A percentile compares a stretch with the other conserved stretches of the same genome.
These are phyloP conservation scores for Augiades crinisus DNA, from an alignment of 2,888 invertebrate genomes.

Conservation along the genomic window DNA sequence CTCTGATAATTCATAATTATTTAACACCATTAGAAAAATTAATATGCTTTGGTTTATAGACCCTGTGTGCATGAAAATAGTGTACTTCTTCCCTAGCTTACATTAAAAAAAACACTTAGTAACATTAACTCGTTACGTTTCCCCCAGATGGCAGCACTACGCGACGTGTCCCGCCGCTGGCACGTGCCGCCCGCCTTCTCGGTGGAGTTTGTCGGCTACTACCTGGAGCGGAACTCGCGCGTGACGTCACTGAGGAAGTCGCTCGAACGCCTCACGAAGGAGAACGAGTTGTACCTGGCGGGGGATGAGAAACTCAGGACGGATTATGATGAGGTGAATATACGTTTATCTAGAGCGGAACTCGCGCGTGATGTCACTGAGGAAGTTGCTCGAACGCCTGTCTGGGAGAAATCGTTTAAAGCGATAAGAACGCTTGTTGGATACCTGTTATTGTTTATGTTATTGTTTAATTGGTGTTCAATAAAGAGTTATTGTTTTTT, in stretches of 20 bases:
- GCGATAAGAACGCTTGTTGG: no score
- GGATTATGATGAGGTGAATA: conserved; percentile 87
- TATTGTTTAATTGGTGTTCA: no score
- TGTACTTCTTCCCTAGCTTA: no score
- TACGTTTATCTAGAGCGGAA: conserved; percentile 86
- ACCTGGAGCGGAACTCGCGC: conserved; percentile 92
- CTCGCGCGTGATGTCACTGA: conserved; percentile 89
- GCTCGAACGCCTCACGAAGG: conserved; percentile 86
- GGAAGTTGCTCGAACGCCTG: conserved; percentile 88
- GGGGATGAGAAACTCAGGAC: conserved; percentile 88
- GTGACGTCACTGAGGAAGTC: conserved; percentile 89
- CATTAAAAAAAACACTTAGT: no score
- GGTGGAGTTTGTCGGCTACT: conserved; percentile 97
- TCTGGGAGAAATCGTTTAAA: no score
- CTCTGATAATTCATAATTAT: no score
- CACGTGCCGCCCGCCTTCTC: conserved; percentile 97
- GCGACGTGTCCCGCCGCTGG: conserved; percentile 95
- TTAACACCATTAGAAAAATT: no score
- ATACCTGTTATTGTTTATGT: no score
- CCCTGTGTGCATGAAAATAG: no score
- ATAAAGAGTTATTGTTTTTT: no score
- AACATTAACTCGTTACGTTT: no score
- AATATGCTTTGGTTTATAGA: no score
- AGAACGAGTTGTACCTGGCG: conserved; percentile 87
- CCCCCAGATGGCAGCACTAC: conserved; percentile 85